These are phyloP conservation scores for Centropristis striata DNA, from an alignment of 2,113 vertebrate species.

Conservation along the genomic window DNA sequence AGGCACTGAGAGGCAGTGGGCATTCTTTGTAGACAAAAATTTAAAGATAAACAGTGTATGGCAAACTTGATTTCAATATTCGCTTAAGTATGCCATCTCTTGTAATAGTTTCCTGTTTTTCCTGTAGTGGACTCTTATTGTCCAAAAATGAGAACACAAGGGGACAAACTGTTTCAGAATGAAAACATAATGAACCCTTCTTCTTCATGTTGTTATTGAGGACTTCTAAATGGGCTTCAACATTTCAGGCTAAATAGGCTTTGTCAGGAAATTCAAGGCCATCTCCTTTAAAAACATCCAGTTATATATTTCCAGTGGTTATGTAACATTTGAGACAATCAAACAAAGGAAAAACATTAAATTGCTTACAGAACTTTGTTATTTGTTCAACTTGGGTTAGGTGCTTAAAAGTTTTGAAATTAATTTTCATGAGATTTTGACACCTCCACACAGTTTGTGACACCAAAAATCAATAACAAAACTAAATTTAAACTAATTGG, in stretches of 20 bases:
- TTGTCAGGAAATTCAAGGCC: slow-evolving; percentile 19
- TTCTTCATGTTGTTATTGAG: slow-evolving; percentile 9
- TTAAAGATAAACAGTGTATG: not conserved
- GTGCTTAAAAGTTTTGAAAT: slow-evolving; percentile 35
- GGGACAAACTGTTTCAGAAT: not conserved
- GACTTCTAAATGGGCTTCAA: slow-evolving; percentile 9
- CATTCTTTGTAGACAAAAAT: too few relatives aligned
- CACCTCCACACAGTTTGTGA: too few relatives aligned
- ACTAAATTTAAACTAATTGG: too few relatives aligned
- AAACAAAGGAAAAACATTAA: slow-evolving; percentile 4
- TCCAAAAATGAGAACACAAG: slow-evolving; percentile 10
- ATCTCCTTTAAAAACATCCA: slow-evolving; percentile 8
- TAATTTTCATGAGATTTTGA: too few relatives aligned
- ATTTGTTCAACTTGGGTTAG: not conserved
- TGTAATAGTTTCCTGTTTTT: not conserved
- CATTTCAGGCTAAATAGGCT: slow-evolving; percentile 40
- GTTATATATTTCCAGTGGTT: slow-evolving; percentile 16
- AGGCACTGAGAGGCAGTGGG: too few relatives aligned
- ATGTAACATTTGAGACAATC: slow-evolving; percentile 18
- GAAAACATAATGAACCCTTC: slow-evolving; percentile 8
- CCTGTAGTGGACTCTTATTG: not conserved
- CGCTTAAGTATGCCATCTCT: not conserved
- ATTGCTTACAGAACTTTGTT: slow-evolving; percentile 5
- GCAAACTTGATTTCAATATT: not conserved
- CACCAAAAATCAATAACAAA: too few relatives aligned